Percentiles rank a stretch among this genome's conserved stretches.
Evolutionary conservation across 2,113 vertebrate genomes (phyloP).

Genomic region (Riparia riparia): DNA sequence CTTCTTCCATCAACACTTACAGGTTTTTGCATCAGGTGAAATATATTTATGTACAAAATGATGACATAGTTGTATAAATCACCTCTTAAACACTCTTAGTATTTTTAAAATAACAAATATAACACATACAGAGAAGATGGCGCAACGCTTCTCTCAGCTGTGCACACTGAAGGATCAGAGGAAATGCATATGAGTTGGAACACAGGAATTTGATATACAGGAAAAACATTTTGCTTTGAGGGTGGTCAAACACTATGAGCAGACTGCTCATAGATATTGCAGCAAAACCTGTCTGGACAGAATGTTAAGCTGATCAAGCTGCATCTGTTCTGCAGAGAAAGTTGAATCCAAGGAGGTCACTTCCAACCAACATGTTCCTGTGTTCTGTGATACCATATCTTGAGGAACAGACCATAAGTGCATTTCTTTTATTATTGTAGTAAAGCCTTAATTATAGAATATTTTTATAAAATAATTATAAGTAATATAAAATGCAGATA

Average conservation of each 20-base stretch:
- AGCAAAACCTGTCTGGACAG: not conserved
- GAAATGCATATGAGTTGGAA: not conserved
- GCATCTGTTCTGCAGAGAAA: not conserved
- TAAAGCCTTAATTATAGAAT: not conserved
- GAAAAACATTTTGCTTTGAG: not conserved
- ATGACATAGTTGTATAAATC: not conserved
- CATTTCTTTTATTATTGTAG: not conserved
- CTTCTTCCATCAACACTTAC: not conserved
- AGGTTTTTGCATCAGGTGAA: not conserved
- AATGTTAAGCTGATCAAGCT: not conserved
- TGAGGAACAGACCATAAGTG: not conserved
- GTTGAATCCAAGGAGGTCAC: not conserved
- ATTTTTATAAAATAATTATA: not conserved
- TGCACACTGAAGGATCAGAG: not conserved
- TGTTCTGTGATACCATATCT: not conserved
- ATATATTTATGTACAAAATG: not conserved
- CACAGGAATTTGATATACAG: accelerated
- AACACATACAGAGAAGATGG: not conserved
- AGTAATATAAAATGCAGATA: not conserved
- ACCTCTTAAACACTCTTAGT: not conserved
- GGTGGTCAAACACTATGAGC: not conserved
- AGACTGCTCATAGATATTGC: not conserved
- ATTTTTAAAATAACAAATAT: not conserved
- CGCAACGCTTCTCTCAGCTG: not conserved
- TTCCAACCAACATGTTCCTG: not conserved